Evolutionary conservation across 2,888 invertebrate species (phyloP), one percentile per base, ranked within the genome.

Genomic region (Dolichopus griseipennis): DNA sequence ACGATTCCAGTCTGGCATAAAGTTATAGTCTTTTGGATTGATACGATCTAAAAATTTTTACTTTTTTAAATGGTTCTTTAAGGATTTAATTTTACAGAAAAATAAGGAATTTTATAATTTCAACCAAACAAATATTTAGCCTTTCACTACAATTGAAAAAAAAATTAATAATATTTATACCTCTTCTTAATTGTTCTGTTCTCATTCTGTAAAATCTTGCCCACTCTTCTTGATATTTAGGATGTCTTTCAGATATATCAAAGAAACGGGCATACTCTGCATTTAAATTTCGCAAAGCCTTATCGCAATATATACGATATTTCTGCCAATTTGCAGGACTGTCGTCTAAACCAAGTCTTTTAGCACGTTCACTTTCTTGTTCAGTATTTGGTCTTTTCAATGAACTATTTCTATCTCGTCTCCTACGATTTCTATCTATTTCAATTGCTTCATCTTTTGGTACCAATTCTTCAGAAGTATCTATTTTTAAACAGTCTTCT

Each of bases 1-100:
- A 12, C 64, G 65, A 62, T 68, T 68, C 71, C 71, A 71, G 65
- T 71, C 71, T 52, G 68, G 67, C 52, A 70, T 71, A 68, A 70
- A 70, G 66, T 71, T 69, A 67, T 71, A 70, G 63, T 64, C 65
- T 61, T 69, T 68, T 37, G 69, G 71, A 66, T 52, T 52, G 52
- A 52, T 52, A 52, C 52, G 52, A 52, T 52, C 52, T 52, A 52
- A 18, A 52, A 52, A 52, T 52, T 52, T n/a, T 52, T 52, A 52
- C 12, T 52, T 18, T 52, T 52, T 52, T 5, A 52, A 6, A 18
- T 52, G 9, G 18, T 52, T 52, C 9, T 52, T 52, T 52, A 4
- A 52, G 52, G 18, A 2, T 12, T 52, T 27, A 15, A 18, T 18
- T 52, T 12, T 37, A 37, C 12, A 37, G 8, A 37, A 7, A 37